Percentiles rank a stretch among this genome's conserved stretches.
Evolutionary conservation across 2,888 invertebrate species (phyloP).

Genomic region (Drosophila longiperda): DNA sequence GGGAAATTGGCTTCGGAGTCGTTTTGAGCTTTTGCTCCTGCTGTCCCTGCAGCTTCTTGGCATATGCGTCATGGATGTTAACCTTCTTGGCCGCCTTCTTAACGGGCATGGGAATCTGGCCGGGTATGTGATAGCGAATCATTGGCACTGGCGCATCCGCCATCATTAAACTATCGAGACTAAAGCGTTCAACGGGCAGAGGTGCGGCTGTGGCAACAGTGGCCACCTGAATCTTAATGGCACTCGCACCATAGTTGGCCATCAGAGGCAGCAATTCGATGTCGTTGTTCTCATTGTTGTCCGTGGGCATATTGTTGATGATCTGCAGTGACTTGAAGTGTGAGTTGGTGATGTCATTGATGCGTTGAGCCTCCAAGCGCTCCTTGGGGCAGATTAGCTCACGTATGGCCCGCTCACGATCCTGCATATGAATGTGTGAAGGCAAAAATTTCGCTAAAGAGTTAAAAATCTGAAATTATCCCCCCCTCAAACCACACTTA

Average conservation of each 20-base stretch:
- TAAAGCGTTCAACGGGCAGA: slow-evolving; percentile 55
- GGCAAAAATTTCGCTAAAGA: not conserved
- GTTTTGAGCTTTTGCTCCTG: slow-evolving; percentile 20
- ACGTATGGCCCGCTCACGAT: slow-evolving; percentile 79
- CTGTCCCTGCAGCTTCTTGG: slow-evolving; percentile 38
- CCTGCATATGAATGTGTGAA: slow-evolving; percentile 58
- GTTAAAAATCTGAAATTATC: not conserved
- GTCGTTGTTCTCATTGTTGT: slow-evolving; percentile 84
- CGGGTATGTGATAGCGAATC: slow-evolving; percentile 70
- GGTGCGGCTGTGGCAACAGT: slow-evolving; percentile 13
- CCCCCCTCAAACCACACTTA: slow-evolving; percentile 80
- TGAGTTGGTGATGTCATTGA: slow-evolving; percentile 83
- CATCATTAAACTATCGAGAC: slow-evolving; percentile 84
- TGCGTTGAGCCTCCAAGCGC: slow-evolving; percentile 82
- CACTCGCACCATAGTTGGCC: slow-evolving; percentile 51
- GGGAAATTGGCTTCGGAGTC: slow-evolving; percentile 24
- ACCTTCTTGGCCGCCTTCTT: slow-evolving; percentile 83
- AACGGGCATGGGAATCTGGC: slow-evolving; percentile 81
- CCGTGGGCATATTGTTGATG: slow-evolving; percentile 83
- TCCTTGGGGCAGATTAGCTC: slow-evolving; percentile 82
- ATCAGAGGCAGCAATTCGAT: slow-evolving; percentile 80
- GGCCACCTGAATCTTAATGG: slow-evolving; percentile 61
- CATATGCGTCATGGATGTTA: slow-evolving; percentile 51
- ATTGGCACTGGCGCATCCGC: slow-evolving; percentile 74
- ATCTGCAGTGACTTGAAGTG: slow-evolving; percentile 84